These are phyloP conservation scores for Chaetops frenatus DNA, from an alignment of 2,113 vertebrate species.

Conservation along the genomic window DNA sequence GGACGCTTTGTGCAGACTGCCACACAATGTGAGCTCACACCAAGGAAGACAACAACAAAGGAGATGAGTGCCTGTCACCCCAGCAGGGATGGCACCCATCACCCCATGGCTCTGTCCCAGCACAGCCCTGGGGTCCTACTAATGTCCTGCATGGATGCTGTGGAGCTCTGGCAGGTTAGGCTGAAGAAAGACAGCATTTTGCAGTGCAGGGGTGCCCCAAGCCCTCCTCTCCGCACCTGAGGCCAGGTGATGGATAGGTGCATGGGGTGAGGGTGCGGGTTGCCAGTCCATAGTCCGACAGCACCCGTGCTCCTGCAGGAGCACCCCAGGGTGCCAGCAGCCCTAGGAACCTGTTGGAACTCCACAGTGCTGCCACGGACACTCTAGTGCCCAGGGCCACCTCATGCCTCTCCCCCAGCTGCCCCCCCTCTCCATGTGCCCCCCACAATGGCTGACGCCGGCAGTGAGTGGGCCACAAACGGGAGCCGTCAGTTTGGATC, in stretches of 20 bases:
- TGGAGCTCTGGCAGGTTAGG: not conserved
- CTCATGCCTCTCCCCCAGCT: rapidly evolving
- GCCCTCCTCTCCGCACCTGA: not conserved
- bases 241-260: not conserved
- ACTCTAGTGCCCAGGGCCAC: not conserved
- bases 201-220: not conserved
- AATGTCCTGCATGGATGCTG: not conserved
- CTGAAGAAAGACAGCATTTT: not conserved
- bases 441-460: not conserved
- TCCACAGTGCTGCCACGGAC: rapidly evolving
- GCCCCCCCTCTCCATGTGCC: not conserved
- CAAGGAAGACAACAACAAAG: not conserved
- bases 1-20: not conserved
- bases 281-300: not conserved
- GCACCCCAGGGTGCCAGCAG: not conserved
- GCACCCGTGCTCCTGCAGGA: not conserved
- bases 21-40: slow-evolving; percentile 19
- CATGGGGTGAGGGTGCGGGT: not conserved
- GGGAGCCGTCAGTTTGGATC: slow-evolving; percentile 42
- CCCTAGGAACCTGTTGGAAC: not conserved
- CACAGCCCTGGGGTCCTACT: rapidly evolving
- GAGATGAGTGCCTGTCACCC: not conserved
- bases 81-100: not conserved
- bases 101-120: not conserved
- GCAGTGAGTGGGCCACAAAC: not conserved